Base-by-base conservation (phyloP, 2,888 invertebrate species). In the Altica lythri region DNA sequence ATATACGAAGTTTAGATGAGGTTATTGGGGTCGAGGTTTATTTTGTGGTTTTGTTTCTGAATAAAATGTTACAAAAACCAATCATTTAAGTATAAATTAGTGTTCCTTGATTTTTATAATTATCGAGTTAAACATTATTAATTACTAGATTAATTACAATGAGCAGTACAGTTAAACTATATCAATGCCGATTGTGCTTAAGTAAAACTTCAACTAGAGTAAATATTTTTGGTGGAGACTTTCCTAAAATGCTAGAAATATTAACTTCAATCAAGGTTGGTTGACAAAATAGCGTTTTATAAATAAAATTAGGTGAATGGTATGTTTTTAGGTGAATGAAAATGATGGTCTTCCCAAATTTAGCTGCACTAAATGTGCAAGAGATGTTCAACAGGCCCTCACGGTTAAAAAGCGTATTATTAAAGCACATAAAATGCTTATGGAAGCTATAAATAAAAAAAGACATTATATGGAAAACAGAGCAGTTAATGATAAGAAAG, bases 241-340 rank as follows among this genome's bases (percentile, higher is more conserved):
- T 72, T 47, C 60, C 64, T 4, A 64, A 65, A 51, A 69, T 71
- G 63, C 52, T 72, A 32, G 70, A 72, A 53, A 66, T 67, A 34
- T 60, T 72, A 55, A 68, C 72, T 22, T 67, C 68, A 6, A 62
- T 72, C 37, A 70, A 68, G 65, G 72, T 71, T 14, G 6, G 14
- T 3, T 9, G 9, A 8, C 9, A 14, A 63, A 34, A 29, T 18
- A 27, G 4, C 2, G 2, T 29, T 25, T 32, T 47, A 25, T 52
- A 50, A 29, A 29, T 17, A 27, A 8, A 19, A 8, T 14, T 18
- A 37, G 47, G 16, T 54, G 54, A 45, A 34, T 35, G 13, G 30
- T 57, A n/a, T n/a, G n/a, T 51, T 63, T 64, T 4, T 47, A 72
- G 71, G 65, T 71, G 19, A 61, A 51, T n/a, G 62, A 65, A 54